Conservation (phyloP, 2,888 invertebrate species). For the Amiota minor region DNA sequence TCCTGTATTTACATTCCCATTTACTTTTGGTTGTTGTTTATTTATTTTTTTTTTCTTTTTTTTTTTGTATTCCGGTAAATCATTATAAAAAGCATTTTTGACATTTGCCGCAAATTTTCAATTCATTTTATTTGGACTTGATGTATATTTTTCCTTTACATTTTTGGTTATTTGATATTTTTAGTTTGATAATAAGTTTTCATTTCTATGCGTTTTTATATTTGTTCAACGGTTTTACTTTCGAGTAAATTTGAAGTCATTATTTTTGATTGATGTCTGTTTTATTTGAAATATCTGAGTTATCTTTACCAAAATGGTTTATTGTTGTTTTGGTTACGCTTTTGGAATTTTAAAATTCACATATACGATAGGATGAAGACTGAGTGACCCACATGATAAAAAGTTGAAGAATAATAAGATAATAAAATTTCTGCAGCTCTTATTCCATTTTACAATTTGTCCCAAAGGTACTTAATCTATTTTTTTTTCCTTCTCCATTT, state of each 20-base stretch:
- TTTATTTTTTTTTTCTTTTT: conserved; percentile 6
- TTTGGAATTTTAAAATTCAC: too few relatives aligned
- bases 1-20: conserved; percentile 23
- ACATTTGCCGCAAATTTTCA: conserved; percentile 45
- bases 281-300: conserved; percentile 12
- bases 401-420: too few relatives aligned
- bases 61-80: conserved; percentile 51
- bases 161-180: conserved; percentile 68
- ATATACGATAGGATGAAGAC: too few relatives aligned
- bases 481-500: too few relatives aligned
- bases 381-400: too few relatives aligned
- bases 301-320: conserved; percentile 13
- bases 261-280: conserved; percentile 60
- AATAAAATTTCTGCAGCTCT: too few relatives aligned
- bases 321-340: not conserved
- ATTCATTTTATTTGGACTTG: conserved; percentile 45
- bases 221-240: conserved; percentile 2
- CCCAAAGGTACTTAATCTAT: too few relatives aligned
- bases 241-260: conserved; percentile 50
- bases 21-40: not conserved
- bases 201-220: conserved; percentile 34
- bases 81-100: conserved; percentile 58
- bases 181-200: conserved; percentile 67
- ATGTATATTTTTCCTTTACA: too few relatives aligned
- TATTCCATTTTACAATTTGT: too few relatives aligned